A percentile compares a stretch with the other conserved stretches of the same genome.
These are phyloP conservation scores for Scelioninae gen. 2 DNA, from an alignment of 2,888 invertebrate species.

Conservation along the genomic window DNA sequence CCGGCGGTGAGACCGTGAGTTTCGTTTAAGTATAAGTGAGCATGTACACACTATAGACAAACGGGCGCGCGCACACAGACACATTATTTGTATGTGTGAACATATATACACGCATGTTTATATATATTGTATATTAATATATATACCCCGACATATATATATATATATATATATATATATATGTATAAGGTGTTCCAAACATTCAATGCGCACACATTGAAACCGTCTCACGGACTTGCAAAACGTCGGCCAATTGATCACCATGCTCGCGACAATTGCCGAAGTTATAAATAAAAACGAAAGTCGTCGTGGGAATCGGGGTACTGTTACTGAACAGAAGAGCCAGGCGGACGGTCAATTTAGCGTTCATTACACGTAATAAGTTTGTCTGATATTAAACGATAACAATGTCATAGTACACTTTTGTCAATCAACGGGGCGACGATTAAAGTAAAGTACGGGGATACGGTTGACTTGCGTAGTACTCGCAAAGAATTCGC, in stretches of 20 bases:
- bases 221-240: slow-evolving; percentile 10
- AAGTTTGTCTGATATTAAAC: slow-evolving; percentile 5
- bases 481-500: no score
- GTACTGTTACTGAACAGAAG: slow-evolving; percentile 10
- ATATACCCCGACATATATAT: no score
- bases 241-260: slow-evolving; percentile 30
- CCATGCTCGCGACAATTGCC: slow-evolving; percentile 28
- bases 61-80: no score
- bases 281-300: slow-evolving; percentile 44
- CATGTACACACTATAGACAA: no score
- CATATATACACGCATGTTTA: neutral
- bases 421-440: no score
- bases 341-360: neutral
- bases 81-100: no score
- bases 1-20: slow-evolving; percentile 26
- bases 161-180: no score
- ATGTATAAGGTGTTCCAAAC: slow-evolving; percentile 31
- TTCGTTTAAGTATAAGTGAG: slow-evolving; percentile 14
- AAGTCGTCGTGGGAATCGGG: slow-evolving; percentile 35
- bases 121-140: no score
- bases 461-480: no score
- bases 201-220: slow-evolving; percentile 2
- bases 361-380: slow-evolving; percentile 1
- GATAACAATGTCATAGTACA: no score
- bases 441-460: no score